Conservation (phyloP, 2,113 vertebrate genomes). For the Laterallus jamaicensis region DNA sequence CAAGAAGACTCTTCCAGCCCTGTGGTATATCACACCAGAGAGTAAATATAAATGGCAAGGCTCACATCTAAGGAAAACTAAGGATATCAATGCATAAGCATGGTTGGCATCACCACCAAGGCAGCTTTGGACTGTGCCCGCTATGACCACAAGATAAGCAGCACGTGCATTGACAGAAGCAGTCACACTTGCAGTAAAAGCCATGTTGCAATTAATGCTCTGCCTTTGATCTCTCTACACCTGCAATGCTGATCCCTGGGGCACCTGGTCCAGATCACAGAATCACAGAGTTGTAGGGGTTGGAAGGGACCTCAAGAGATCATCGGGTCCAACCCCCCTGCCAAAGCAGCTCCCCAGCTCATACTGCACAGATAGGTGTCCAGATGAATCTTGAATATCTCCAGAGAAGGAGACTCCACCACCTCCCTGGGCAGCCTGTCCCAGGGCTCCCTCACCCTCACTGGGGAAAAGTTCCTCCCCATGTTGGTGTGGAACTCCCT, state of each 20-base stretch:
- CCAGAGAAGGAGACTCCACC: too few relatives aligned
- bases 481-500: too few relatives aligned
- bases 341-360: too few relatives aligned
- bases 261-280: neutral
- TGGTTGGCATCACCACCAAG: neutral
- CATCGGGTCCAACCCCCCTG: too few relatives aligned
- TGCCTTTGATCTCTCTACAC: neutral
- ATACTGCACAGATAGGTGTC: too few relatives aligned
- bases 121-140: neutral
- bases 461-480: too few relatives aligned
- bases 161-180: neutral
- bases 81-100: accelerated
- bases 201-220: accelerated
- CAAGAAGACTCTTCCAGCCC: neutral
- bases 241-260: neutral
- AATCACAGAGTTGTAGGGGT: too few relatives aligned
- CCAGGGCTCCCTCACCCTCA: too few relatives aligned
- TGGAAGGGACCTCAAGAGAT: too few relatives aligned
- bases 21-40: too few relatives aligned
- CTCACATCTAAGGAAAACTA: neutral
- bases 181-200: neutral
- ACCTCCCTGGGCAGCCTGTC: too few relatives aligned
- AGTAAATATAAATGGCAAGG: neutral
- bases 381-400: too few relatives aligned
- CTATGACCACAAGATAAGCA: neutral